A percentile compares a stretch with the other conserved stretches of the same genome.
Evolutionary conservation across 2,888 invertebrate genomes (phyloP).

Genomic region (Polyommatus icarus): DNA sequence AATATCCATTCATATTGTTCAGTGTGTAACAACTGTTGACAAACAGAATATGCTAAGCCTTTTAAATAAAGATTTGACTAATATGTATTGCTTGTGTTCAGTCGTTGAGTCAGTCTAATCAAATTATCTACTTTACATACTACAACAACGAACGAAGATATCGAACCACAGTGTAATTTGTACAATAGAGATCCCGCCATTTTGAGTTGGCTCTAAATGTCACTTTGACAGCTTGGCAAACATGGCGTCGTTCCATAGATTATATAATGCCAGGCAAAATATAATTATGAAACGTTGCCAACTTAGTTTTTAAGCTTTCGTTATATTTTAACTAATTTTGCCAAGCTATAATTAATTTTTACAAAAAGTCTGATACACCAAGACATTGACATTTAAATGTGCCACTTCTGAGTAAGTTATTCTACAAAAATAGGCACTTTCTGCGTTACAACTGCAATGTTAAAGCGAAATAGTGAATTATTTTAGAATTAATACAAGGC

Average conservation of each 20-base stretch:
- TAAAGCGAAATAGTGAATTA: not conserved
- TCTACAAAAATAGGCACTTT: slow-evolving; percentile 22
- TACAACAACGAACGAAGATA: slow-evolving; percentile 31
- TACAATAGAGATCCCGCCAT: slow-evolving; percentile 27
- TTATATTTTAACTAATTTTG: not conserved
- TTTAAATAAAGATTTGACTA: slow-evolving; percentile 58
- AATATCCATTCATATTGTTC: slow-evolving; percentile 36
- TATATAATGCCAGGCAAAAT: not conserved
- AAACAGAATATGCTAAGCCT: slow-evolving; percentile 33
- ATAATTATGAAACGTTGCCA: not conserved
- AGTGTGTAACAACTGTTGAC: slow-evolving; percentile 21
- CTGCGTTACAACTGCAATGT: not conserved
- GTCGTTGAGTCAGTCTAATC: slow-evolving; percentile 75
- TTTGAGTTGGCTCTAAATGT: slow-evolving; percentile 9
- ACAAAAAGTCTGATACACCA: not conserved
- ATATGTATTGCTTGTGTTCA: slow-evolving; percentile 79
- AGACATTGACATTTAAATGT: not conserved
- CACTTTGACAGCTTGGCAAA: not conserved
- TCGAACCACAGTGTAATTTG: slow-evolving; percentile 30
- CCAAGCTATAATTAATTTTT: not conserved
- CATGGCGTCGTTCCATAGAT: not conserved
- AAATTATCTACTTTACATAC: slow-evolving; percentile 39
- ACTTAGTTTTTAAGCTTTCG: not conserved
- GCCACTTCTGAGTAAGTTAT: not conserved
- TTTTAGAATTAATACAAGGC: slow-evolving; percentile 24